Conservation (phyloP, 2,888 invertebrate genomes). For the Anthoptus insignis region DNA sequence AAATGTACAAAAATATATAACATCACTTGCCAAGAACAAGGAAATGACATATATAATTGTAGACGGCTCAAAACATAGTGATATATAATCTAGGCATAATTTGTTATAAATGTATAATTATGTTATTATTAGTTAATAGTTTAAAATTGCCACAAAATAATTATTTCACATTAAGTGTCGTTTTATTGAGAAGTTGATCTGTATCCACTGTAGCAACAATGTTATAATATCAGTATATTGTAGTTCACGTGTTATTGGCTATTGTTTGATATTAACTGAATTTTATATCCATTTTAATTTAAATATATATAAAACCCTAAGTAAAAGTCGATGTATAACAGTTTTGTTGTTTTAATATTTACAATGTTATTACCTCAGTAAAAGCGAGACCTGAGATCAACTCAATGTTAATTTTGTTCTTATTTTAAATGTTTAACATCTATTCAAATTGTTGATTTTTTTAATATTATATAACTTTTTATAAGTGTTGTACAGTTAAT, state of each 20-base stretch:
- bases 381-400: not conserved
- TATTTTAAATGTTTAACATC: slow-evolving; percentile 20
- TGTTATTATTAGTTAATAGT: slow-evolving; percentile 3
- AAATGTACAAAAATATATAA: slow-evolving; percentile 34
- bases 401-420: not conserved
- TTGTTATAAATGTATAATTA: slow-evolving; percentile 17
- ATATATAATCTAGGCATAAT: slow-evolving; percentile 27
- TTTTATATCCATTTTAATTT: too few species aligned
- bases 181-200: not conserved
- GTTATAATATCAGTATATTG: not conserved
- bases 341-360: not conserved
- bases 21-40: slow-evolving; percentile 47
- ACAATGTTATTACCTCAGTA: not conserved
- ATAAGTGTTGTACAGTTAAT: slow-evolving; percentile 10
- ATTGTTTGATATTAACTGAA: too few species aligned
- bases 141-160: slow-evolving; percentile 23
- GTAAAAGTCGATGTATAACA: too few species aligned
- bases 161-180: too few species aligned
- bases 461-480: slow-evolving; percentile 10
- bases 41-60: slow-evolving; percentile 31
- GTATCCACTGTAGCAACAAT: not conserved
- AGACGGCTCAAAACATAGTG: slow-evolving; percentile 34
- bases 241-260: too few species aligned
- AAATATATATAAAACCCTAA: too few species aligned
- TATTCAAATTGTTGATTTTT: slow-evolving; percentile 22